phyloP scores from a whole-genome alignment of 2,113 vertebrate species.

The Plectropomus leopardus region DNA sequence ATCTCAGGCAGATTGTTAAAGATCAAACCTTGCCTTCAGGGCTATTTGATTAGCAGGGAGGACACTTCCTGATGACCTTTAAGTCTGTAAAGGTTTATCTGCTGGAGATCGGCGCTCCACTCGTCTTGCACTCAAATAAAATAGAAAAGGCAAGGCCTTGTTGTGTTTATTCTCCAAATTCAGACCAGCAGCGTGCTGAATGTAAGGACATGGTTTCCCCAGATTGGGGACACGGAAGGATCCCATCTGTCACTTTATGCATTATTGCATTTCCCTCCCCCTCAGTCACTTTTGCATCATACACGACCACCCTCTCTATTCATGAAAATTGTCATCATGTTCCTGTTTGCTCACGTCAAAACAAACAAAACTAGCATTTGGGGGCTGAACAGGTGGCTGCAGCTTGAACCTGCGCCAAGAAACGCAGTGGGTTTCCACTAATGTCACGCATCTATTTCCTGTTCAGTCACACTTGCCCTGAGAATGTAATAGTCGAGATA shows the following conservation, averaged over 20 bases:
- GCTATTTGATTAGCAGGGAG: slow-evolving; percentile 63
- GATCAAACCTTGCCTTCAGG: slow-evolving; percentile 64
- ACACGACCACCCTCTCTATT: slow-evolving; percentile 40
- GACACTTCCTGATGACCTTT: slow-evolving; percentile 58
- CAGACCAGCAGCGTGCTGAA: slow-evolving; percentile 24
- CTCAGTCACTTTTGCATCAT: slow-evolving; percentile 16
- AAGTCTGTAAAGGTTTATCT: slow-evolving; percentile 57
- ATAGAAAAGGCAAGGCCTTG: neutral
- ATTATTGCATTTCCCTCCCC: slow-evolving; percentile 61
- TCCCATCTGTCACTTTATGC: slow-evolving; percentile 75
- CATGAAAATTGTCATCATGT: slow-evolving; percentile 41
- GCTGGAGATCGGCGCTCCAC: slow-evolving; percentile 41
- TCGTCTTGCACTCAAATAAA: slow-evolving; percentile 24
- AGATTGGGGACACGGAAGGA: slow-evolving; percentile 52
- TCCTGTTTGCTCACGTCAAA: slow-evolving; percentile 54
- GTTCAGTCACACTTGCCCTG: neutral
- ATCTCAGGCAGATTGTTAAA: slow-evolving; percentile 62
- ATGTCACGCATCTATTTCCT: slow-evolving; percentile 37
- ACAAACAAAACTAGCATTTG: slow-evolving; percentile 38
- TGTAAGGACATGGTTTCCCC: slow-evolving; percentile 23
- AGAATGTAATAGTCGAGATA: slow-evolving; percentile 13
- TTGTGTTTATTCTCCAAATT: slow-evolving; percentile 41
- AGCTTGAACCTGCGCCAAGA: slow-evolving; percentile 34
- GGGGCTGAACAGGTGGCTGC: slow-evolving; percentile 52
- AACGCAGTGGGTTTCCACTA: slow-evolving; percentile 18